Evolutionary conservation across 1,140 invertebrate species (phyloP).

Genomic region (Apis laboriosa): DNA sequence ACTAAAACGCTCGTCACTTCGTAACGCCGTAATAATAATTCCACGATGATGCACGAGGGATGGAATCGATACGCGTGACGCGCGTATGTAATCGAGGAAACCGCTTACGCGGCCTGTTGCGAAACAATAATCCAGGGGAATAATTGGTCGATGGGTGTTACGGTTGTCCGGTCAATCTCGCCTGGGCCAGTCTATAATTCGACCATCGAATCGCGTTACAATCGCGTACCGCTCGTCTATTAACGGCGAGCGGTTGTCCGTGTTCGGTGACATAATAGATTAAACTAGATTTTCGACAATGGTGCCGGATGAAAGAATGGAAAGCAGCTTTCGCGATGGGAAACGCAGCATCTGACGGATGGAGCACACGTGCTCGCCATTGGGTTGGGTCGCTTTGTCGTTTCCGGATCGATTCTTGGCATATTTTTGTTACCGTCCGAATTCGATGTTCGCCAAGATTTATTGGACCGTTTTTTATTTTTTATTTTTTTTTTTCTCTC

Average conservation of each 20-base stretch:
- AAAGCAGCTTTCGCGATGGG: slow-evolving; percentile 21
- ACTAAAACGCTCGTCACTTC: slow-evolving; percentile 12
- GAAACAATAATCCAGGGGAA: slow-evolving; percentile 62
- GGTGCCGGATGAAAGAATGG: slow-evolving; percentile 20
- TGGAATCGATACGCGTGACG: slow-evolving; percentile 29
- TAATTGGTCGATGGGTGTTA: slow-evolving; percentile 62
- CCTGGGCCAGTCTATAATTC: slow-evolving; percentile 8
- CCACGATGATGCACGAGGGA: background rate
- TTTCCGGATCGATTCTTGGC: background rate
- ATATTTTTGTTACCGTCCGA: slow-evolving; percentile 37
- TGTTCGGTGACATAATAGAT: slow-evolving; percentile 37
- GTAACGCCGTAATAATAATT: slow-evolving; percentile 37
- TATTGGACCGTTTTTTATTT: too few species aligned
- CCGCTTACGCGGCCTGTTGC: slow-evolving; percentile 56
- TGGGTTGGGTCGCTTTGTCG: background rate
- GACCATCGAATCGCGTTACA: slow-evolving; percentile 27
- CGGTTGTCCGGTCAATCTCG: slow-evolving; percentile 44
- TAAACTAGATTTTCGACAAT: slow-evolving; percentile 37
- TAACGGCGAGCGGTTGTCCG: slow-evolving; percentile 5
- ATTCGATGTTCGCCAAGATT: too few species aligned
- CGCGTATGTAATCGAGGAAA: slow-evolving; percentile 40
- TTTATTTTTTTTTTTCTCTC: too few species aligned
- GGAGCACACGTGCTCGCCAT: background rate
- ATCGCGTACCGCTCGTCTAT: slow-evolving; percentile 41
- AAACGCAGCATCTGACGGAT: slow-evolving; percentile 17